Evolutionary conservation across 2,113 vertebrate species (phyloP), one percentile per base, ranked within the genome.

Genomic region (Ariopsis seemanni): DNA sequence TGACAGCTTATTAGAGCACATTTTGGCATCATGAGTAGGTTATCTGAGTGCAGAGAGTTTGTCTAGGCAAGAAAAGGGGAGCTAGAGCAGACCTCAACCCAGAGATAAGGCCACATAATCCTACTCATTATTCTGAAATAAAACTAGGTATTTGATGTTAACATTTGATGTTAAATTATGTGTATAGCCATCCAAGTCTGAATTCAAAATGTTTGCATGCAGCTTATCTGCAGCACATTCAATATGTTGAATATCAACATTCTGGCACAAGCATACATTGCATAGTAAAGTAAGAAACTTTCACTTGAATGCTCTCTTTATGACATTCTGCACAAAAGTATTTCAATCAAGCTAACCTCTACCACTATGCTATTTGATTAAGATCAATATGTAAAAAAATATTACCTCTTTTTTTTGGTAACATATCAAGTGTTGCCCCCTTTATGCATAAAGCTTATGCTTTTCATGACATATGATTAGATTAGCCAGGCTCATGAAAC

Each of bases 1-100:
- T 57, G 52, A 57, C 34, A 57, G 55, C 27, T 58, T 80, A 34
- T 80, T 80, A 30, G 53, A 80, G 53, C 15, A 80, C n/a, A 80
- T 30, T 22, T 82, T 34, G n/a, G 20, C 57, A 52, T 69, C 3
- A 5, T 69, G 62, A 81, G 10, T 80, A 81, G 27, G 63, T 52
- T 83, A 74, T 60, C 15, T 83, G 88, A 53, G 82, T 48, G 58
- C 25, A 85, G 30, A 77, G 57, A 74, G 75, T 55, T n/a, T 60
- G 80, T 62, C 72, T 34, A 74, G 57, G 48, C 11, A 12, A n/a
- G 17, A 27, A 11, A 22, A 62, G n/a, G 18, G n/a, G 42, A 63
- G 57, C 50, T 11, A 62, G 10, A 11, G 27, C 42, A 42, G 22
- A 57, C 5, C n/a, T 57, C 52, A 55, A 79, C 50, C 48, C 4